Percentiles rank a stretch among this genome's conserved stretches.
These are phyloP conservation scores for Pediacus dermestoides DNA, from an alignment of 2,888 invertebrate species.

Conservation along the genomic window DNA sequence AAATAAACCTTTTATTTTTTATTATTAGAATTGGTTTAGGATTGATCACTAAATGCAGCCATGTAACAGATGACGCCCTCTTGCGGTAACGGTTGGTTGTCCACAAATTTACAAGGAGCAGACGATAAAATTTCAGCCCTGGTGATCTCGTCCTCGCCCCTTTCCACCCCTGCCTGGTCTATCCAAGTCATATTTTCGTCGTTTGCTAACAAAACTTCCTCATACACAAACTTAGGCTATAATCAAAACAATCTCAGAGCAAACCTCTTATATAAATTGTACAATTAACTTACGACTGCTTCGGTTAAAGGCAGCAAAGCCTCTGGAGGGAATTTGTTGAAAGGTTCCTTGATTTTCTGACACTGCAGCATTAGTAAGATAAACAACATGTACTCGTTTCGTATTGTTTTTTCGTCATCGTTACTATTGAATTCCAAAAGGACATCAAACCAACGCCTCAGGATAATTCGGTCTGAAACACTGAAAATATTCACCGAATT, in stretches of 20 bases:
- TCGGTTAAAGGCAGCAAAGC: conserved; percentile 43
- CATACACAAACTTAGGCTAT: conserved; percentile 27
- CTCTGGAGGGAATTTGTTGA: conserved; percentile 41
- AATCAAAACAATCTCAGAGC: too few species aligned
- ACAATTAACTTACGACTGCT: conserved; percentile 24
- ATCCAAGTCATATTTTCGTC: conserved; percentile 30
- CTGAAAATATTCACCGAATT: too few species aligned
- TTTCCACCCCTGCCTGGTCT: conserved; percentile 15
- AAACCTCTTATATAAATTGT: too few species aligned
- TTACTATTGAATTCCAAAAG: conserved; percentile 40
- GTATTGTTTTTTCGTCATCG: conserved; percentile 34
- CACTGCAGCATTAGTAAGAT: conserved; percentile 49
- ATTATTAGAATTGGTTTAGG: too few species aligned
- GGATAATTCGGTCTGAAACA: conserved; percentile 10
- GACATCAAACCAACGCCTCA: conserved; percentile 47
- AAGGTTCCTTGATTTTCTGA: conserved; percentile 46
- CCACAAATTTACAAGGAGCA: conserved; percentile 28
- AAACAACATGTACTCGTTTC: conserved; percentile 52
- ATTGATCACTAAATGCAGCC: conserved; percentile 34
- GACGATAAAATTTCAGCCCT: conserved; percentile 19
- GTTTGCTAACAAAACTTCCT: conserved; percentile 30
- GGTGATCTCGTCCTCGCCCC: conserved; percentile 11
- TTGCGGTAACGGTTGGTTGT: conserved; percentile 29
- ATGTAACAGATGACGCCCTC: conserved; percentile 33
- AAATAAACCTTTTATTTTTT: too few species aligned